These are phyloP conservation scores for Caenorhabditis parvicauda DNA, from an alignment of 2,888 invertebrate genomes.

Conservation along the genomic window DNA sequence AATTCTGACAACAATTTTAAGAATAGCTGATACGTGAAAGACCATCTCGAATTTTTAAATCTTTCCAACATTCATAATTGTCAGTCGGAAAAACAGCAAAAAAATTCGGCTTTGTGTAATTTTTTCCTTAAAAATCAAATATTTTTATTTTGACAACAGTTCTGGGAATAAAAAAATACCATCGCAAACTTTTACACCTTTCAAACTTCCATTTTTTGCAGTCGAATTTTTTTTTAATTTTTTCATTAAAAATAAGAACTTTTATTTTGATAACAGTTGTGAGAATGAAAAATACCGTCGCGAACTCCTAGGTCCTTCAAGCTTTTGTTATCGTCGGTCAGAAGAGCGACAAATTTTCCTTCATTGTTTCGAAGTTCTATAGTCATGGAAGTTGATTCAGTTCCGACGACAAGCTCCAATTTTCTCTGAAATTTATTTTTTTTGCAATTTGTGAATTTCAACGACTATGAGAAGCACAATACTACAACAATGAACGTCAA, in stretches of 20 bases:
- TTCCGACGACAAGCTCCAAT: constrained; percentile 47
- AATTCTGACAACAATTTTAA: no score
- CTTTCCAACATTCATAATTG: no score
- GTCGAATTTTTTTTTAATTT: no score
- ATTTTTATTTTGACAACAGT: no score
- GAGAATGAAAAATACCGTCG: constrained; percentile 17
- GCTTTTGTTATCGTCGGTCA: constrained; percentile 30
- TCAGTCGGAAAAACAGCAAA: no score
- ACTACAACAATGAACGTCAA: not conserved
- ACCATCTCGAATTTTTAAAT: no score
- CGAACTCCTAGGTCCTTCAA: constrained; percentile 39
- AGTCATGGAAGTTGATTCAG: constrained; percentile 33
- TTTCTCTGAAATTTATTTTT: constrained; percentile 25
- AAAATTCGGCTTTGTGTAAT: no score
- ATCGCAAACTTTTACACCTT: no score
- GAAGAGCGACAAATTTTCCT: constrained; percentile 29
- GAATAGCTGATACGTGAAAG: no score
- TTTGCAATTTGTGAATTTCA: not conserved
- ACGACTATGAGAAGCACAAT: not conserved
- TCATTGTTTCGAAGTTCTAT: constrained; percentile 33
- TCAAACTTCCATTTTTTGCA: no score
- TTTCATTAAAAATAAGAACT: not conserved
- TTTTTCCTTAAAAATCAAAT: no score
- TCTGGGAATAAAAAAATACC: no score
- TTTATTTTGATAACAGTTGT: not conserved